Base-by-base conservation (phyloP, 2,888 invertebrate genomes). In the Cristatella mucedo region DNA sequence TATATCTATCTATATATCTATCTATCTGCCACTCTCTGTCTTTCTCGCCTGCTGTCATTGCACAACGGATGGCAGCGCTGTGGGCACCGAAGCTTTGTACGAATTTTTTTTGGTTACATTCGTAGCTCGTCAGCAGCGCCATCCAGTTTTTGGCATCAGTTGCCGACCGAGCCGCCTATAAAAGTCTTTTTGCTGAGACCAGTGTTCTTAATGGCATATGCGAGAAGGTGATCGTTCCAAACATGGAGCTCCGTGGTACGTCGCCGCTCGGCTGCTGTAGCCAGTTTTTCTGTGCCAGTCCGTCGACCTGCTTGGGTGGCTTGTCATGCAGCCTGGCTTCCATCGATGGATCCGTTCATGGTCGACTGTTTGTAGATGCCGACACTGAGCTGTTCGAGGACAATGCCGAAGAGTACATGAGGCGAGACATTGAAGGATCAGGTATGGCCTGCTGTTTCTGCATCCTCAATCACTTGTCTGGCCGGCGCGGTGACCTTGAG, bases 381-480 rank as follows among this genome's bases (percentile, higher is more conserved):
- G 97, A 99, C 67, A 81, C 86, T 65, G 97, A 97, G 63, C 64
- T 91, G 32, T 97, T 97, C 67, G 89, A 91, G 64, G 93, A 95
- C 61, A 95, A 93, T 60, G 85, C 97, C 0, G 91, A 97, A 57
- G 97, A 99, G 44, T 66, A 66, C 44, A 66, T 66, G 33, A 50
- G 63, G 21, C 47, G 89, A 21, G 97, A 97, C 67, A 86, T 99
- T 46, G 97, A 97, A 70, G 95, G 95, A 4, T 89, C 91, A 41
- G 66, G 62, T 61, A 41, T 16, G 47, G 41, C 18, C 15, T n/a
- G n/a, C n/a, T n/a, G n/a, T n/a, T n/a, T n/a, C n/a, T n/a, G n/a
- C n/a, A n/a, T n/a, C n/a, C n/a, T n/a, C n/a, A n/a, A n/a, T n/a
- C n/a, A n/a, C n/a, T n/a, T n/a, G n/a, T n/a, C n/a, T n/a, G n/a